phyloP scores from a whole-genome alignment of 2,888 invertebrate genomes.

The Drosophila atroscutellata region DNA sequence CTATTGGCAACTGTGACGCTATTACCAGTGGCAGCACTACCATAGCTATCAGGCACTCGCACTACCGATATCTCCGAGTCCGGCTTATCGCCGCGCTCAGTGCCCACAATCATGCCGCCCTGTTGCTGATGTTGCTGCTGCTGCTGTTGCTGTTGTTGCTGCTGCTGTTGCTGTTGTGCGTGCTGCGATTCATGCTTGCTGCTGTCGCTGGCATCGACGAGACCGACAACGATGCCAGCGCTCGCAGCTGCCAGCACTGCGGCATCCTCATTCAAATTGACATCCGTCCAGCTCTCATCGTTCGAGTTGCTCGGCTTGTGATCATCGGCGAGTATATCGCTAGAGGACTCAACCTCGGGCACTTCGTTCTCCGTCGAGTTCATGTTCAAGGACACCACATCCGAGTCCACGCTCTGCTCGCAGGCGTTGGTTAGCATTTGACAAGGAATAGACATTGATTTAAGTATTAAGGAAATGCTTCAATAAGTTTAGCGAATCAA shows the following conservation, averaged over 20 bases:
- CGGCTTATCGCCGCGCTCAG: slow-evolving; percentile 89
- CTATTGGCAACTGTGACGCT: slow-evolving; percentile 1
- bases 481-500: background rate
- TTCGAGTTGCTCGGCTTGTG: slow-evolving; percentile 89
- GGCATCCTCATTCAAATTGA: slow-evolving; percentile 94
- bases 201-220: slow-evolving; percentile 47
- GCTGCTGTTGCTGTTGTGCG: slow-evolving; percentile 52
- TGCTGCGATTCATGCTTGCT: slow-evolving; percentile 51
- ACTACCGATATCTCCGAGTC: slow-evolving; percentile 91
- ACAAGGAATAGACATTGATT: background rate
- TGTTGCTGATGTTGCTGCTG: slow-evolving; percentile 50
- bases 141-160: slow-evolving; percentile 79
- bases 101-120: slow-evolving; percentile 80
- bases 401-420: slow-evolving; percentile 93
- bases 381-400: slow-evolving; percentile 90
- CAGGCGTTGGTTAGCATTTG: background rate
- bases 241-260: slow-evolving; percentile 76
- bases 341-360: slow-evolving; percentile 89
- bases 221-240: slow-evolving; percentile 64
- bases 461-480: background rate
- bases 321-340: slow-evolving; percentile 89
- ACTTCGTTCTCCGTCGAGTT: slow-evolving; percentile 91
- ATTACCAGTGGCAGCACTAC: slow-evolving; percentile 17
- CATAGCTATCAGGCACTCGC: slow-evolving; percentile 87
- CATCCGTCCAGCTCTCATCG: slow-evolving; percentile 97